Percentiles rank a stretch among this genome's conserved stretches.
These are phyloP conservation scores for Gastrophryne carolinensis DNA, from an alignment of 2,797 vertebrate genomes.

Conservation along the genomic window DNA sequence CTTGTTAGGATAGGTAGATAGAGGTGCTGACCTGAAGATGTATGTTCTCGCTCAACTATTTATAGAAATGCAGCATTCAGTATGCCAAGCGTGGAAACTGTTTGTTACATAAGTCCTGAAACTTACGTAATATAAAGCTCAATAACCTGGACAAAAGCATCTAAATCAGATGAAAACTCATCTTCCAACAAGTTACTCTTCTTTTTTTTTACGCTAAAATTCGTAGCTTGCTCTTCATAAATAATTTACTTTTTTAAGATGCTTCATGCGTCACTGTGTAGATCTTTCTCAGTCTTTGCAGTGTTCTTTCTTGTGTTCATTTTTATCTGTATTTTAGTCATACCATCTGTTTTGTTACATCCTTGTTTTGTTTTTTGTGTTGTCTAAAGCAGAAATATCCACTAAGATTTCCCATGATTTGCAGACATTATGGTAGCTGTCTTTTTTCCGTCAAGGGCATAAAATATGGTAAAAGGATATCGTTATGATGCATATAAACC, in stretches of 20 bases:
- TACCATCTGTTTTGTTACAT: background rate
- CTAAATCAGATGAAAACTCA: background rate
- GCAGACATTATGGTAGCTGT: background rate
- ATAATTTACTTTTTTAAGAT: background rate
- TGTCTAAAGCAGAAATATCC: background rate
- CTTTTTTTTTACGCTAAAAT: background rate
- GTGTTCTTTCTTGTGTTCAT: background rate
- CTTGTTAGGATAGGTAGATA: constrained; percentile 22
- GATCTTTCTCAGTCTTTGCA: background rate
- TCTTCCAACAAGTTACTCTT: background rate
- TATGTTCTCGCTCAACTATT: constrained; percentile 15
- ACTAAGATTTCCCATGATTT: background rate
- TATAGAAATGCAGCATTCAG: constrained; percentile 7
- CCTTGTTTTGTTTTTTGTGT: background rate
- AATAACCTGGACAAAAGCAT: background rate
- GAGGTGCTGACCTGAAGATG: constrained; percentile 31
- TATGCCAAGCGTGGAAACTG: background rate
- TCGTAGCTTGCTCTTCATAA: background rate
- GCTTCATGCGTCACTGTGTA: background rate
- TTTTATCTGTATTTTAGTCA: background rate
- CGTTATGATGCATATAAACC: no score
- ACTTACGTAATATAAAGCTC: background rate
- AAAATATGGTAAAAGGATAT: no score
- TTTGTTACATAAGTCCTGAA: constrained; percentile 14
- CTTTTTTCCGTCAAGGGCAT: no score